Evolutionary conservation across 2,113 vertebrate species (phyloP).

Genomic region (Neogobius melanostomus): DNA sequence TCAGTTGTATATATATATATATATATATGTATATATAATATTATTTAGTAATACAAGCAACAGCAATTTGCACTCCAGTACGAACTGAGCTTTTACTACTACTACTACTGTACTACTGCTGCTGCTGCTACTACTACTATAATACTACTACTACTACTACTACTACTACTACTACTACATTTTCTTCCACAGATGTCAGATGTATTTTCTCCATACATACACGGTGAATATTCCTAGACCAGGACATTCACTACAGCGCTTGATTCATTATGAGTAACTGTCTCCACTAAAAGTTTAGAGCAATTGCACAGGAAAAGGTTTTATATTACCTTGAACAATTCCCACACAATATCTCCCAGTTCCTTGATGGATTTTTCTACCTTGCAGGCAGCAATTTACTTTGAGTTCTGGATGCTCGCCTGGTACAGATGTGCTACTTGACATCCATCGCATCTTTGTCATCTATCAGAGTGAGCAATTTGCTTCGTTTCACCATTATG

Average conservation of each 20-base stretch:
- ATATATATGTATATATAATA: too few species aligned
- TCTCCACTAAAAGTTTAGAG: slow-evolving; percentile 55
- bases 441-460: slow-evolving; percentile 21
- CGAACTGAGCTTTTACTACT: too few species aligned
- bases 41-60: too few species aligned
- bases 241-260: slow-evolving; percentile 40
- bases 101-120: too few species aligned
- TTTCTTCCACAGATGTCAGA: too few species aligned
- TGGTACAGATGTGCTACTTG: slow-evolving; percentile 17
- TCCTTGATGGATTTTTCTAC: slow-evolving; percentile 25
- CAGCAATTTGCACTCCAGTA: too few species aligned
- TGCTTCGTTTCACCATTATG: background rate
- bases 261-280: slow-evolving; percentile 50
- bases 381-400: slow-evolving; percentile 29
- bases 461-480: slow-evolving; percentile 11
- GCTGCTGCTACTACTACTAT: too few species aligned
- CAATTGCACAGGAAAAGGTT: slow-evolving; percentile 24
- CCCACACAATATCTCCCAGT: slow-evolving; percentile 26
- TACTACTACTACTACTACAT: too few species aligned
- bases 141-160: too few species aligned
- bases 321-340: slow-evolving; percentile 40
- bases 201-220: too few species aligned
- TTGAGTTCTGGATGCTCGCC: slow-evolving; percentile 19
- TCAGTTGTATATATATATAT: too few species aligned
- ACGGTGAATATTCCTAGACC: too few species aligned